phyloP scores from a whole-genome alignment of 1,140 invertebrate genomes.

The Ylistrum balloti region DNA sequence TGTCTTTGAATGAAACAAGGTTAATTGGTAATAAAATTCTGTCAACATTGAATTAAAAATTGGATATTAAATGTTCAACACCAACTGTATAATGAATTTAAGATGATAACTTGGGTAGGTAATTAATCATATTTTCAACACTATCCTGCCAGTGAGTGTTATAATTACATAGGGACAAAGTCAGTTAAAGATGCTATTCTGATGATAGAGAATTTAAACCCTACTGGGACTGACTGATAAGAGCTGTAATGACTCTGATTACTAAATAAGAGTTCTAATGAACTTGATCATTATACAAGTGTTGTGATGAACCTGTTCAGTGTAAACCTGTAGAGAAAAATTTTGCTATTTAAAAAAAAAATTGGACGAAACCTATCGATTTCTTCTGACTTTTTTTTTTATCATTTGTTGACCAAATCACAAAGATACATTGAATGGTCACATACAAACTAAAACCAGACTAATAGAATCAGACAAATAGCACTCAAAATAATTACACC shows the following conservation, averaged over 20 bases:
- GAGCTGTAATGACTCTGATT: conserved; percentile 1
- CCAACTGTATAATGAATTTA: neutral
- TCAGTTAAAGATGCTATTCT: neutral
- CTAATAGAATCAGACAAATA: neutral
- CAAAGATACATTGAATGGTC: neutral
- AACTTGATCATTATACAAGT: neutral
- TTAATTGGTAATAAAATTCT: neutral
- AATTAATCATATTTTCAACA: conserved; percentile 3
- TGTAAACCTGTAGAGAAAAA: neutral
- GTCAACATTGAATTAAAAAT: neutral
- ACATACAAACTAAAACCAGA: neutral
- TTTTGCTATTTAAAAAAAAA: neutral
- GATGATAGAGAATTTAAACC: neutral
- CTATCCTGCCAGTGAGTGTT: neutral
- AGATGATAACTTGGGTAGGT: neutral
- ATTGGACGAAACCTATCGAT: neutral
- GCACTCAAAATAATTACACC: neutral
- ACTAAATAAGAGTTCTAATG: conserved; percentile 11
- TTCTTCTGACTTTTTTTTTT: neutral
- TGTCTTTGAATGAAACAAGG: neutral
- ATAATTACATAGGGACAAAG: neutral
- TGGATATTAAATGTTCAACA: neutral
- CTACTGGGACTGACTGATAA: neutral
- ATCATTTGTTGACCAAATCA: neutral
- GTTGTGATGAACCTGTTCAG: neutral